Evolutionary conservation across 2,888 invertebrate species (phyloP), one percentile per base, ranked within the genome.

Genomic region (Caenorhabditis japonica): DNA sequence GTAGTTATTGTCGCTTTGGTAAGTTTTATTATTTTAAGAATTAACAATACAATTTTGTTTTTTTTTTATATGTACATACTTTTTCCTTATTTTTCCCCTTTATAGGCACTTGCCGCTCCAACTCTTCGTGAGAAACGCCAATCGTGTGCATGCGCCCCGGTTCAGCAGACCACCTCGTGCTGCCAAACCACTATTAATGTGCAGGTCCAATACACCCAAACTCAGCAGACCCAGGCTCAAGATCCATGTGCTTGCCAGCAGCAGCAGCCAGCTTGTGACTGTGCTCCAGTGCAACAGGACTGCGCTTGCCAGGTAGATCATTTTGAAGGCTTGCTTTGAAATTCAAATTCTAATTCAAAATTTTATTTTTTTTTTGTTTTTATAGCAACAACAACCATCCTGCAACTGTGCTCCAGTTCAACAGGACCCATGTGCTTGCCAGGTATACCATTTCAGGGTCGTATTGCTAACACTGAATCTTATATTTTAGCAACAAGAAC

Each of bases 121-220:
- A 56, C 74, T 5, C 43, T 73, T 12, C 46, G 81, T 13, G 64
- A 74, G n/a, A 79, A 79, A 47, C 69, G 81, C 17, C 81, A 81
- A 56, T 58, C 76, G 38, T 79, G 77, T 43, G 34, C 33, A 13
- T 75, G 75, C 39, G 64, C 69, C 8, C 75, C 69, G 47, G 72
- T 72, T n/a, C 64, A 72, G 23, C 68, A 61, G 30, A 47, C 52
- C 0, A 47, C 52, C 0, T 69, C 61, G 21, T 74, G 74, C 44
- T 60, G 58, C 13, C 68, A 68, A 49, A 30, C 59, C 13, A 55
- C 58, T 25, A 51, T 64, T 19, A 75, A 75, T 25, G 60, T 75
- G 25, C 52, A 69, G 30, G 62, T 75, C 17, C 70, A 75, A 41
- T 66, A 55, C 60, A 46, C 66, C 41, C 52, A 52, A 17, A 49